Conservation (phyloP, 2,797 vertebrate species). For the Pantherophis alleghaniensis region DNA sequence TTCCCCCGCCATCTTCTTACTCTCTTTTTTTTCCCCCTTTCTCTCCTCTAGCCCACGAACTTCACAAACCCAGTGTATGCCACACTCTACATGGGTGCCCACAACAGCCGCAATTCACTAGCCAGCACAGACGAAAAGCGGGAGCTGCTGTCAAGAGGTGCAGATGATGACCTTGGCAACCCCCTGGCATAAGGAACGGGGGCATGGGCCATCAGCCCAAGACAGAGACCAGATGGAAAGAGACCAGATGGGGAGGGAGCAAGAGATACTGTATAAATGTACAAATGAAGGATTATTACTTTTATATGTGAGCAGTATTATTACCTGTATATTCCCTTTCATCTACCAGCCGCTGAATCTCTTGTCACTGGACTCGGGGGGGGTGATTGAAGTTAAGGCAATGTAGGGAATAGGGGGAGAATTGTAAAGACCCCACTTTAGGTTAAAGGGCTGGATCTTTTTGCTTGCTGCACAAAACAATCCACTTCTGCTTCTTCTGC, state of each 20-base stretch:
- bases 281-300: slow-evolving; percentile 97
- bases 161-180: slow-evolving; percentile 90
- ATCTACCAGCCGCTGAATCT: slow-evolving; percentile 39
- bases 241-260: slow-evolving; percentile 60
- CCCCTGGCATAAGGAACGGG: slow-evolving; percentile 83
- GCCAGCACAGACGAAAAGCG: slow-evolving; percentile 97
- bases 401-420: slow-evolving; percentile 25
- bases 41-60: slow-evolving; percentile 85
- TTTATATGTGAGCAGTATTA: slow-evolving; percentile 99
- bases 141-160: slow-evolving; percentile 87
- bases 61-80: slow-evolving; percentile 98
- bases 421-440: slow-evolving; percentile 15
- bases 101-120: slow-evolving; percentile 93
- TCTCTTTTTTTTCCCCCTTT: slow-evolving; percentile 1
- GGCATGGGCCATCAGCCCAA: background rate
- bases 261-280: slow-evolving; percentile 90
- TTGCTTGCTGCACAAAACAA: slow-evolving; percentile 6
- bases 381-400: slow-evolving; percentile 29
- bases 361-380: slow-evolving; percentile 31
- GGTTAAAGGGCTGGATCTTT: slow-evolving; percentile 28
- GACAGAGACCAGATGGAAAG: slow-evolving; percentile 48
- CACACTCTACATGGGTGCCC: slow-evolving; percentile 96
- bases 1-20: background rate
- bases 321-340: slow-evolving; percentile 83
- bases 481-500: slow-evolving; percentile 12